Conservation (phyloP, 2,888 invertebrate genomes). For the Agapostemon virescens region DNA sequence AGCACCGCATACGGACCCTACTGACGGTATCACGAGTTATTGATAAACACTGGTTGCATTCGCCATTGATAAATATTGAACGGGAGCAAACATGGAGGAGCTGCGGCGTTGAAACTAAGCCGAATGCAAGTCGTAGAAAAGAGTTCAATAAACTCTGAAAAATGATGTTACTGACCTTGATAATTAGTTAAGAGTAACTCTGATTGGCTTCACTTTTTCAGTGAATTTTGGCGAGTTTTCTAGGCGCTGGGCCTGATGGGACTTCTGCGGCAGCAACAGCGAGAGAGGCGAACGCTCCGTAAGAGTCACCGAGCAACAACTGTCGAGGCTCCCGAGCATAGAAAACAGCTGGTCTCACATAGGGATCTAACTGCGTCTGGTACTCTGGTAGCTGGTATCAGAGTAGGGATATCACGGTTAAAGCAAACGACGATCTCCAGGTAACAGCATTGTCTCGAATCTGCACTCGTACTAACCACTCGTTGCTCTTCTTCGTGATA, state of each 20-base stretch:
- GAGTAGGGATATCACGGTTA: constrained; percentile 69
- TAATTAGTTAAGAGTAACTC: not conserved
- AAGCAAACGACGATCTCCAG: constrained; percentile 59
- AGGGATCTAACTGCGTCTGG: constrained; percentile 63
- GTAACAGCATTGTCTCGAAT: constrained; percentile 42
- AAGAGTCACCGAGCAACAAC: constrained; percentile 64
- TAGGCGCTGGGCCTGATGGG: not conserved
- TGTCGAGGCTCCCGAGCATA: constrained; percentile 62
- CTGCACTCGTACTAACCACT: constrained; percentile 14
- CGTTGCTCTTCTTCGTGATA: not conserved
- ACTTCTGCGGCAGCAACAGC: constrained; percentile 1
- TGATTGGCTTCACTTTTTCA: not conserved
- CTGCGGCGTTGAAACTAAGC: too few relatives aligned
- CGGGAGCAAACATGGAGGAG: not conserved
- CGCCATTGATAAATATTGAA: constrained; percentile 1
- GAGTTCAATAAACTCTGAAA: not conserved
- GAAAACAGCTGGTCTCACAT: constrained; percentile 64
- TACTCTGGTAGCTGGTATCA: constrained; percentile 52
- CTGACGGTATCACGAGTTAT: too few relatives aligned
- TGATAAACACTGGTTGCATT: not conserved
- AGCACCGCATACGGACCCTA: not conserved
- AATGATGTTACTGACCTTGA: constrained; percentile 30
- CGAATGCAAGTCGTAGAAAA: not conserved
- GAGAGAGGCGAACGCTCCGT: constrained; percentile 36
- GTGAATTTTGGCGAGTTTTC: not conserved